A percentile compares a stretch with the other conserved stretches of the same genome.
Conservation (phyloP, 2,888 invertebrate species). For the Alsophila aescularia region DNA sequence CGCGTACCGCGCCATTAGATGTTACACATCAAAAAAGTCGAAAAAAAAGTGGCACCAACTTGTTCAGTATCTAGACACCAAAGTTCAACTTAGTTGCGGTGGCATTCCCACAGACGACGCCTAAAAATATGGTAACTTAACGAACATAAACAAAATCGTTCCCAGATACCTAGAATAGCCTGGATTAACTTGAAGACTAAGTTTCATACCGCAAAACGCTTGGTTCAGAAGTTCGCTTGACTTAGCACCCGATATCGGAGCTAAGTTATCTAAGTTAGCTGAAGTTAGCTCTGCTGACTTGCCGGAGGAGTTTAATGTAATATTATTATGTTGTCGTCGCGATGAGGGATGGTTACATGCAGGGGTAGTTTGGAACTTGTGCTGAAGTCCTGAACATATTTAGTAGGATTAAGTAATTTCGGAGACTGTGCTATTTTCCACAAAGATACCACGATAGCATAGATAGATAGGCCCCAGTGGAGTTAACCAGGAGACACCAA, state of each 20-base stretch:
- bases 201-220: slow-evolving; percentile 67
- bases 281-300: slow-evolving; percentile 57
- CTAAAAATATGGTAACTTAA: background rate
- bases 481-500: too few species aligned
- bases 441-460: too few species aligned
- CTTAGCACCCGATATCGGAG: slow-evolving; percentile 75
- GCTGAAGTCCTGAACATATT: too few species aligned
- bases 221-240: slow-evolving; percentile 69
- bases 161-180: background rate
- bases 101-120: background rate
- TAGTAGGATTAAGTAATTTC: too few species aligned
- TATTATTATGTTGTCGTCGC: slow-evolving; percentile 65
- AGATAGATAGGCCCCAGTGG: too few species aligned
- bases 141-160: slow-evolving; percentile 6
- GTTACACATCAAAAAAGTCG: too few species aligned
- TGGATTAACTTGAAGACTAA: slow-evolving; percentile 55
- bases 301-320: slow-evolving; percentile 68
- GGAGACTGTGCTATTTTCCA: too few species aligned
- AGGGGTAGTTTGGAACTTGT: background rate
- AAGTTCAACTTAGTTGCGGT: background rate
- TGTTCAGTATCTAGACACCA: too few species aligned
- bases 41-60: too few species aligned
- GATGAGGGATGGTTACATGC: slow-evolving; percentile 41
- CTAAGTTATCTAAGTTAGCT: slow-evolving; percentile 74
- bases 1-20: too few species aligned